A percentile compares a stretch with the other conserved stretches of the same genome.
These are phyloP conservation scores for Nothura maculosa DNA, from an alignment of 2,797 vertebrate genomes.

Conservation along the genomic window DNA sequence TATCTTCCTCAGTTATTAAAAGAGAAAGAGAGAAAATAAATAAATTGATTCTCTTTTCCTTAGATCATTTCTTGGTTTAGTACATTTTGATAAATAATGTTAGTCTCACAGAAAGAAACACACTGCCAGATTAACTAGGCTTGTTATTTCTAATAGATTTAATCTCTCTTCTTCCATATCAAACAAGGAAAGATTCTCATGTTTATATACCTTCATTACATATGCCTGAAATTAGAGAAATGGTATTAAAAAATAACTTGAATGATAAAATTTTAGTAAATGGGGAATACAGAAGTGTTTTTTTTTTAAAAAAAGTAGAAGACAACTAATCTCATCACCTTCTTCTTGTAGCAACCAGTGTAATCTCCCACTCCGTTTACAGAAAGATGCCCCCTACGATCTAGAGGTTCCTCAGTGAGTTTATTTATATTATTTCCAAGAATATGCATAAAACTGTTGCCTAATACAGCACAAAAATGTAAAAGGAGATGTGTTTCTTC, in stretches of 20 bases:
- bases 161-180: neutral
- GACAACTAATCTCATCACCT: neutral
- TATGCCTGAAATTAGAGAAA: neutral
- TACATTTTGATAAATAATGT: neutral
- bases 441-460: neutral
- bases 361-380: neutral
- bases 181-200: neutral
- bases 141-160: neutral
- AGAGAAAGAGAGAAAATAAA: neutral
- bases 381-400: neutral
- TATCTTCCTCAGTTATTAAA: neutral
- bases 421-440: neutral
- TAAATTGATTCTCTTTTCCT: neutral
- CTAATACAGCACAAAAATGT: no score
- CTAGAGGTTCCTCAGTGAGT: neutral
- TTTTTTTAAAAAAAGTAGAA: neutral
- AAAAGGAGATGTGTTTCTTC: neutral
- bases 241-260: no score
- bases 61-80: neutral
- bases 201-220: neutral
- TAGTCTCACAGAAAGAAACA: neutral
- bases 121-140: neutral
- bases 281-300: neutral
- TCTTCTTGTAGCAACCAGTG: neutral
- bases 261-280: no score